Conservation (phyloP, 2,797 vertebrate species). For the Menidia menidia region DNA sequence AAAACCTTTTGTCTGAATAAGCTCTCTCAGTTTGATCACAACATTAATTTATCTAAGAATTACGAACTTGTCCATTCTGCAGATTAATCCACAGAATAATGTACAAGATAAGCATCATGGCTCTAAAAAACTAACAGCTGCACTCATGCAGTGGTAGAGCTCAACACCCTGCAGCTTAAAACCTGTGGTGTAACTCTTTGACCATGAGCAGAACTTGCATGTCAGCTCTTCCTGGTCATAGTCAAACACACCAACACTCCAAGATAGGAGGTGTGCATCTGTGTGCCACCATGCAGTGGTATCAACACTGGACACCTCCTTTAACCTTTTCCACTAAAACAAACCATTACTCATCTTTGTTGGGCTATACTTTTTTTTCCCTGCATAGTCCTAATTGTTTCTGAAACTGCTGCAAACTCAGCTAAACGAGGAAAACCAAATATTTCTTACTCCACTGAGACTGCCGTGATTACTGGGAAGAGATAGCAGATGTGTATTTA, state of each 20-base stretch:
- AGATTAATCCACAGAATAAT: background rate
- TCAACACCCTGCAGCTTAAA: constrained; percentile 35
- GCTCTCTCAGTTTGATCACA: too few relatives aligned
- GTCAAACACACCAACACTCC: constrained; percentile 42
- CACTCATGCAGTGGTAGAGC: constrained; percentile 21
- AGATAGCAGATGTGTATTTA: constrained; percentile 8
- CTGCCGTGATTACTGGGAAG: background rate
- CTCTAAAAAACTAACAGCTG: constrained; percentile 35
- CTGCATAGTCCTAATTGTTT: background rate
- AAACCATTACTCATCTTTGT: constrained; percentile 36
- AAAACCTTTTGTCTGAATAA: too few relatives aligned
- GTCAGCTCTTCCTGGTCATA: constrained; percentile 37
- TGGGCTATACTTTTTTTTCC: constrained; percentile 8
- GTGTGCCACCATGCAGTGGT: constrained; percentile 6
- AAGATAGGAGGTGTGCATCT: constrained; percentile 31
- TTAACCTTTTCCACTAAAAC: constrained; percentile 41
- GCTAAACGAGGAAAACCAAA: background rate
- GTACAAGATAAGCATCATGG: constrained; percentile 12
- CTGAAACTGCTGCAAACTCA: constrained; percentile 11
- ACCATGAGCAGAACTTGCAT: constrained; percentile 40
- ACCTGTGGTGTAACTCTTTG: constrained; percentile 30
- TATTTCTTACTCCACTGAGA: background rate
- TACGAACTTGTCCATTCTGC: too few relatives aligned
- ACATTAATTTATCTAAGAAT: too few relatives aligned
- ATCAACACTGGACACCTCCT: constrained; percentile 45